Evolutionary conservation across 2,113 vertebrate species (phyloP).

Genomic region (chimpanzee (Pan troglodytes)): DNA sequence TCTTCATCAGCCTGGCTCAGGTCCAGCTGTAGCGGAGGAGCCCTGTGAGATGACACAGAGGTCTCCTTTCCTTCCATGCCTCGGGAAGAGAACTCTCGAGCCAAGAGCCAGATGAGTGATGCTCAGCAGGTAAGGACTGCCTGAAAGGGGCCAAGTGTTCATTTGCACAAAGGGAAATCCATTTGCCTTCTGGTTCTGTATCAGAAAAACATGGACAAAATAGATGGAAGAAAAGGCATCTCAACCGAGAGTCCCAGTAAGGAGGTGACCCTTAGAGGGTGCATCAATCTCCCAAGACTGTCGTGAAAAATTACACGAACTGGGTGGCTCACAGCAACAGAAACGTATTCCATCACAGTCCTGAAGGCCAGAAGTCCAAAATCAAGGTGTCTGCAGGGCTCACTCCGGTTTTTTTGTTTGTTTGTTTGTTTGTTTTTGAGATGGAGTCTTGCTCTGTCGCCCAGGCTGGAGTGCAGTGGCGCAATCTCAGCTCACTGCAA

Average conservation of each 20-base stretch:
- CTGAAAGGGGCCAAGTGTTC: neutral
- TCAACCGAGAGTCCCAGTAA: neutral
- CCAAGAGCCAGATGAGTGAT: neutral
- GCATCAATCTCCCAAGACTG: rapidly evolving
- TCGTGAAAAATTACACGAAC: neutral
- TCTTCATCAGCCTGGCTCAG: neutral
- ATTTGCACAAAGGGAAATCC: neutral
- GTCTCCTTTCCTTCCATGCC: neutral
- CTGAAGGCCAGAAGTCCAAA: neutral
- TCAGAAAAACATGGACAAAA: neutral
- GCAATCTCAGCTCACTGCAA: no score
- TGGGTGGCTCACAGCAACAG: neutral
- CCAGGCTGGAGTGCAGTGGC: no score
- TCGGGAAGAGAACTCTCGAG: neutral
- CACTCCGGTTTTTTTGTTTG: neutral
- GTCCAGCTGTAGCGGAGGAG: neutral
- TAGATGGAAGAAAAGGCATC: neutral
- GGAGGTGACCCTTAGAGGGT: neutral
- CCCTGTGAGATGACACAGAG: rapidly evolving
- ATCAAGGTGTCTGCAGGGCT: neutral
- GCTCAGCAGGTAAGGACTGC: neutral
- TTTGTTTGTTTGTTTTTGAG: no score
- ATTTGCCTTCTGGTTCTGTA: neutral
- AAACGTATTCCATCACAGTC: neutral
- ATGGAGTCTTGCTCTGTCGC: no score